Evolutionary conservation across 2,888 invertebrate species (phyloP).

Genomic region (Lycaena phlaeas): DNA sequence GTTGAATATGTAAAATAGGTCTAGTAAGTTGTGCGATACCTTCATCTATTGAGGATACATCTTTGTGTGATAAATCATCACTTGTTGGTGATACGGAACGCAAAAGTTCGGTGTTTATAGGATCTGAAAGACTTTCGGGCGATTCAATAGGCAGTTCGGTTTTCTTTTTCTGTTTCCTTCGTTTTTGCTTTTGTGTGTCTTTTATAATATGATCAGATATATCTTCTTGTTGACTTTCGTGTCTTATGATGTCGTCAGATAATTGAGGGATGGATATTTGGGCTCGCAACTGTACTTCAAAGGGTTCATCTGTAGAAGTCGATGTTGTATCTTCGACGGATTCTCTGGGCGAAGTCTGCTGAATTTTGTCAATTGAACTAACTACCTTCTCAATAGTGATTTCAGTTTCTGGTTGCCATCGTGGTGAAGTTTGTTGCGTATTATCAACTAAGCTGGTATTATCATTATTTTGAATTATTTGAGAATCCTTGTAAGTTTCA

Average conservation of each 20-base stretch:
- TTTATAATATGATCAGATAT: constrained; percentile 36
- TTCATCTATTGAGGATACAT: constrained; percentile 58
- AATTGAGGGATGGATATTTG: constrained; percentile 69
- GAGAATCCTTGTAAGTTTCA: constrained; percentile 25
- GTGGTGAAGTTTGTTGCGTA: constrained; percentile 40
- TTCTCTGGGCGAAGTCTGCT: constrained; percentile 75
- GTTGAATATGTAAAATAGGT: constrained; percentile 29
- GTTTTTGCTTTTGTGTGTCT: constrained; percentile 53
- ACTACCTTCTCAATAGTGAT: constrained; percentile 6
- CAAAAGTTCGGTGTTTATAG: constrained; percentile 62
- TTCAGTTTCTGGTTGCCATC: constrained; percentile 14
- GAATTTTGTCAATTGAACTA: constrained; percentile 25
- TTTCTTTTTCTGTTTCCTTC: constrained; percentile 52
- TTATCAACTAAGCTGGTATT: constrained; percentile 34
- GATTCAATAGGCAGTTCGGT: constrained; percentile 47
- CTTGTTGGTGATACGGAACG: constrained; percentile 57
- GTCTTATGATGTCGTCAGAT: constrained; percentile 50
- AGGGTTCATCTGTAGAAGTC: constrained; percentile 68
- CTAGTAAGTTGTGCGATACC: constrained; percentile 57
- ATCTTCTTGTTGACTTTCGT: constrained; percentile 44
- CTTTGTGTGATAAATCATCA: constrained; percentile 53
- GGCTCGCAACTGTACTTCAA: constrained; percentile 75
- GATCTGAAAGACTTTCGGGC: constrained; percentile 65
- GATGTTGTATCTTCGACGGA: constrained; percentile 65
- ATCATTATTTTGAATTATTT: constrained; percentile 26